A percentile compares a stretch with the other conserved stretches of the same genome.
Evolutionary conservation across 2,888 invertebrate species (phyloP).

Genomic region (Agrotis clavis): DNA sequence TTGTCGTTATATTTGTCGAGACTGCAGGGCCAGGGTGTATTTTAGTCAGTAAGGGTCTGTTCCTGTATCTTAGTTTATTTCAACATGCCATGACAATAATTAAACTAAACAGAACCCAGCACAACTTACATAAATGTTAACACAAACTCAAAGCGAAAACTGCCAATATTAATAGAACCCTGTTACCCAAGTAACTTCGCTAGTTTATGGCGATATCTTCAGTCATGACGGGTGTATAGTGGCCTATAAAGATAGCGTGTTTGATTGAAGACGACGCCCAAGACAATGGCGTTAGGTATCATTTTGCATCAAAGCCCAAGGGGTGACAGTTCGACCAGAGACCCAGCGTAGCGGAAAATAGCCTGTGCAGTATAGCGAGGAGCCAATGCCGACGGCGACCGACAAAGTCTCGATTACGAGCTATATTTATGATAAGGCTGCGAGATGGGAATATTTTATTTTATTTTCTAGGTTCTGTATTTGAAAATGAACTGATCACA

Average conservation of each 20-base stretch:
- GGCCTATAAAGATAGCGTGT: constrained; percentile 52
- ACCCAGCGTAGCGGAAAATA: constrained; percentile 78
- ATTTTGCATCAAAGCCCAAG: constrained; percentile 71
- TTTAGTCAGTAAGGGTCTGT: too few relatives aligned
- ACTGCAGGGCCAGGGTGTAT: too few relatives aligned
- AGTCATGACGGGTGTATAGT: constrained; percentile 41
- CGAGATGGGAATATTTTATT: constrained; percentile 37
- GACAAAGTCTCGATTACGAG: constrained; percentile 56
- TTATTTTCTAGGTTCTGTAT: too few relatives aligned
- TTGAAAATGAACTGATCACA: too few relatives aligned
- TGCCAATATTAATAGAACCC: constrained; percentile 17
- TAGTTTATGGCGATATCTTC: constrained; percentile 35
- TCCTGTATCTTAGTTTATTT: too few relatives aligned
- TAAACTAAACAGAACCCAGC: not conserved
- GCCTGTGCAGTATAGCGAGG: constrained; percentile 67
- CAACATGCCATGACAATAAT: too few relatives aligned
- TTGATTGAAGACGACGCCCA: constrained; percentile 68
- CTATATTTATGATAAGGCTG: constrained; percentile 54
- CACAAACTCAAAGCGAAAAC: constrained; percentile 26
- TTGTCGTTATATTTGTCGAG: too few relatives aligned
- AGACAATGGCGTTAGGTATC: constrained; percentile 71
- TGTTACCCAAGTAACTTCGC: constrained; percentile 15
- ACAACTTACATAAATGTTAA: constrained; percentile 22
- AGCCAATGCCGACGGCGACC: constrained; percentile 42
- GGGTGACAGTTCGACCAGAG: constrained; percentile 65